Percentiles rank a stretch among this genome's conserved stretches.
Conservation (phyloP, 2,888 invertebrate genomes). For the Aphrophora alni region DNA sequence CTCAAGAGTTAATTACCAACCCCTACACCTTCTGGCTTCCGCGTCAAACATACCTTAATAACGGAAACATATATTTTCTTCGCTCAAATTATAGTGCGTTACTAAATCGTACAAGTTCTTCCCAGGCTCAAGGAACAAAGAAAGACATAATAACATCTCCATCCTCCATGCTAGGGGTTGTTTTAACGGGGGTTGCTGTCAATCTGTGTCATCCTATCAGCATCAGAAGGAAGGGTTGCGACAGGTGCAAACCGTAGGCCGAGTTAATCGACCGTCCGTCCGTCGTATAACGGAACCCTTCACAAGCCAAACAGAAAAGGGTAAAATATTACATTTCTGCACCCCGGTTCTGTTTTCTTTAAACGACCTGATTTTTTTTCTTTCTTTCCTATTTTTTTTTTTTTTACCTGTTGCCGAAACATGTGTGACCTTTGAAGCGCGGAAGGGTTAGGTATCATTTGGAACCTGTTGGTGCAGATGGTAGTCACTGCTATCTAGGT, state of each 20-base stretch:
- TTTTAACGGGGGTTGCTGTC: neutral
- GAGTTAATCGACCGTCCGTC: too few relatives aligned
- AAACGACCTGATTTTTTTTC: neutral
- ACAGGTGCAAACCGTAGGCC: conserved; percentile 14
- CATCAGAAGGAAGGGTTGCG: neutral
- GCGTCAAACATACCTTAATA: neutral
- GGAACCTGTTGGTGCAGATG: neutral
- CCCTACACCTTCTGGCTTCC: neutral
- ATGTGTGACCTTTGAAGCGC: neutral
- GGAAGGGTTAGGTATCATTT: neutral
- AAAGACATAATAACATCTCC: neutral
- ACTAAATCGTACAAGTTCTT: neutral
- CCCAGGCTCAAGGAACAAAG: neutral
- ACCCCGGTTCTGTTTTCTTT: conserved; percentile 11
- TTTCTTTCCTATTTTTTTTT: too few relatives aligned
- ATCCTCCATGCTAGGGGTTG: neutral
- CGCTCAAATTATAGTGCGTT: neutral
- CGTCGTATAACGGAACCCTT: neutral
- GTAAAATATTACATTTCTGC: conserved; percentile 27
- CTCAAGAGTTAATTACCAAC: neutral
- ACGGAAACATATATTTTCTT: conserved; percentile 2
- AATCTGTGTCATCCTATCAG: conserved; percentile 16
- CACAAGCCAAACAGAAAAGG: neutral
- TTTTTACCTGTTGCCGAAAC: neutral
- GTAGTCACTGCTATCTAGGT: conserved; percentile 13